Evolutionary conservation across 53 echinoderm and acorn worm genomes (phyloP).

Genomic region (Echinometra lucunter): DNA sequence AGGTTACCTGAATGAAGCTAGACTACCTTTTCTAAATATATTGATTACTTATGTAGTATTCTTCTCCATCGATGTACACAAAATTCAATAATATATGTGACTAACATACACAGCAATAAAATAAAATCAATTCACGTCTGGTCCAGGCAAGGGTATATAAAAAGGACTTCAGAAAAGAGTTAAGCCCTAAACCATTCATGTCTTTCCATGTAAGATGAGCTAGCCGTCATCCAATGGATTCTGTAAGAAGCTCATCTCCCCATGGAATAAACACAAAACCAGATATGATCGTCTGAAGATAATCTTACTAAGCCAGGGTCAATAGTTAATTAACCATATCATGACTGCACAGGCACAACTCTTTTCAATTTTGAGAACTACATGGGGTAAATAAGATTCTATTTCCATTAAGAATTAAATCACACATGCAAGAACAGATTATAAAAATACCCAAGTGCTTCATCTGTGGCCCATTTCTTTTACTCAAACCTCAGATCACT

Average conservation of each 20-base stretch:
- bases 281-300: neutral
- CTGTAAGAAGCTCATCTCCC: neutral
- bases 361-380: conserved; percentile 3
- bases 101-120: neutral
- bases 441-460: neutral
- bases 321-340: neutral
- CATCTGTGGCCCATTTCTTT: neutral
- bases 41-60: neutral
- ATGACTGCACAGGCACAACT: neutral
- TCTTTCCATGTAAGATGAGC: neutral
- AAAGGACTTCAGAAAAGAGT: neutral
- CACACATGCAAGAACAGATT: neutral
- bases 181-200: conserved; percentile 10
- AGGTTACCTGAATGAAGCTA: neutral
- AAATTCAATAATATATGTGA: neutral
- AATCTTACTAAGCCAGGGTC: neutral
- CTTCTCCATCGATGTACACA: neutral
- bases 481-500: no score
- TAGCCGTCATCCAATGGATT: neutral
- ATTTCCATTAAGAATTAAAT: neutral
- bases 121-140: conserved; percentile 13
- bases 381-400: no score
- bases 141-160: neutral
- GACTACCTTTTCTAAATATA: neutral
- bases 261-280: neutral